A percentile compares a stretch with the other conserved stretches of the same genome.
Evolutionary conservation across 2,888 invertebrate species (phyloP).

Genomic region (Lacanobia wlatinum): DNA sequence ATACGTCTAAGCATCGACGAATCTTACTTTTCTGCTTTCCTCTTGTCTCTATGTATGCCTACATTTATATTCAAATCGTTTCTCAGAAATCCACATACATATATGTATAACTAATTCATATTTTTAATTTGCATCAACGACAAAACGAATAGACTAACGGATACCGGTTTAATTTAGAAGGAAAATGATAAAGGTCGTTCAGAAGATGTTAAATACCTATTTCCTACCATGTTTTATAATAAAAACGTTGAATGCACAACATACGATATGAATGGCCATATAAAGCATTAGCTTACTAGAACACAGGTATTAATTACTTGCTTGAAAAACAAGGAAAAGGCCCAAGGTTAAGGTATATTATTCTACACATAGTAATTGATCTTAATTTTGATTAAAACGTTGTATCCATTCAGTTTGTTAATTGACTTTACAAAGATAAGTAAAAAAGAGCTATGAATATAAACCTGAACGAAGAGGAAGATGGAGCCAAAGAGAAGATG

Average conservation of each 20-base stretch:
- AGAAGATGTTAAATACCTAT: conserved; percentile 20
- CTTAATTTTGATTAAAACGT: conserved; percentile 1
- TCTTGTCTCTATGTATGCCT: not conserved
- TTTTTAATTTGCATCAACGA: not conserved
- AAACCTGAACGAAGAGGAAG: not conserved
- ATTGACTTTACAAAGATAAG: not conserved
- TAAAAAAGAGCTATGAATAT: not conserved
- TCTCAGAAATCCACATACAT: not conserved
- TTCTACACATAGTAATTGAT: not conserved
- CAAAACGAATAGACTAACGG: not conserved
- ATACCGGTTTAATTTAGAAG: conserved; percentile 40
- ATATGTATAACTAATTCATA: not conserved
- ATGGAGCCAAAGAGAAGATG: not conserved
- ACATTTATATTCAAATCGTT: not conserved
- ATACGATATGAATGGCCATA: not conserved
- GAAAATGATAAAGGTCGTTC: conserved; percentile 20
- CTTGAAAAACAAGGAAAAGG: conserved; percentile 24
- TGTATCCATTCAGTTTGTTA: not conserved
- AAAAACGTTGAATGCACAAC: conserved; percentile 2
- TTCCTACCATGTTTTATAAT: conserved; percentile 11
- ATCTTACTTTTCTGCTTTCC: not conserved
- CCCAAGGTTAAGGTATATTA: conserved; percentile 9
- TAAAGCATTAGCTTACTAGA: not conserved
- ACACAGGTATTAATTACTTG: too few species aligned
- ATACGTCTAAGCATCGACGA: not conserved